Evolutionary conservation across 1,140 invertebrate genomes (phyloP).

Genomic region (Cyrtorhinus lividipennis): DNA sequence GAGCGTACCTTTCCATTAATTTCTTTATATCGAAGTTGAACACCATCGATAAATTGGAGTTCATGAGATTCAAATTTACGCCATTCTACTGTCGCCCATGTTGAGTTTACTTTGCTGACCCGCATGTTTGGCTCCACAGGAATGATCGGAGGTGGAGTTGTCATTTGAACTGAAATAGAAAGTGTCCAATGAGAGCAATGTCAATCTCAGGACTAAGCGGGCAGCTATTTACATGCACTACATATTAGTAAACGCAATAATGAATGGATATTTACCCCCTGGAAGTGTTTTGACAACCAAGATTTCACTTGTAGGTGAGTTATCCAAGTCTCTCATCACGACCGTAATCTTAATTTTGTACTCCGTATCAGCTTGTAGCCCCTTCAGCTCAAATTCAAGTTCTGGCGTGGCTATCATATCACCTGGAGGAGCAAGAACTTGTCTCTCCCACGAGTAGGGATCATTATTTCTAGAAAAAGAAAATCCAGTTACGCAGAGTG

Average conservation of each 20-base stretch:
- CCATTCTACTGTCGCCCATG: constrained; percentile 62
- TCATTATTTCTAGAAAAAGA: constrained; percentile 42
- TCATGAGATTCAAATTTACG: constrained; percentile 64
- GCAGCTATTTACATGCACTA: not conserved
- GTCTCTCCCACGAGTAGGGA: constrained; percentile 55
- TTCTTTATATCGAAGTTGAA: constrained; percentile 55
- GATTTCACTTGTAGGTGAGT: constrained; percentile 55
- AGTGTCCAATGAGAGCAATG: too few species aligned
- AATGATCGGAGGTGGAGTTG: constrained; percentile 46
- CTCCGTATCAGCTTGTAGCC: constrained; percentile 57
- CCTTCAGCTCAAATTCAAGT: constrained; percentile 63
- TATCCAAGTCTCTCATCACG: constrained; percentile 51
- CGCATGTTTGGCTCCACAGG: constrained; percentile 53
- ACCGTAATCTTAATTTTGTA: constrained; percentile 69
- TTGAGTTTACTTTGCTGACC: constrained; percentile 57
- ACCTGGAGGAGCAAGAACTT: constrained; percentile 69
- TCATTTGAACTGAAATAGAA: constrained; percentile 27
- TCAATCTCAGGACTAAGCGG: too few species aligned
- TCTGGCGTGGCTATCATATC: constrained; percentile 68
- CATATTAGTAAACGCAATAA: not conserved
- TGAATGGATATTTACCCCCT: constrained; percentile 27
- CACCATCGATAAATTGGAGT: constrained; percentile 55
- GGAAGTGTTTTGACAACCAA: constrained; percentile 51
- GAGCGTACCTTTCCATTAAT: constrained; percentile 41
- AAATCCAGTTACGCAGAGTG: not conserved